Percentiles rank a stretch among this genome's conserved stretches.
Conservation (phyloP, 2,113 vertebrate genomes). For the Gobiocypris rarus region DNA sequence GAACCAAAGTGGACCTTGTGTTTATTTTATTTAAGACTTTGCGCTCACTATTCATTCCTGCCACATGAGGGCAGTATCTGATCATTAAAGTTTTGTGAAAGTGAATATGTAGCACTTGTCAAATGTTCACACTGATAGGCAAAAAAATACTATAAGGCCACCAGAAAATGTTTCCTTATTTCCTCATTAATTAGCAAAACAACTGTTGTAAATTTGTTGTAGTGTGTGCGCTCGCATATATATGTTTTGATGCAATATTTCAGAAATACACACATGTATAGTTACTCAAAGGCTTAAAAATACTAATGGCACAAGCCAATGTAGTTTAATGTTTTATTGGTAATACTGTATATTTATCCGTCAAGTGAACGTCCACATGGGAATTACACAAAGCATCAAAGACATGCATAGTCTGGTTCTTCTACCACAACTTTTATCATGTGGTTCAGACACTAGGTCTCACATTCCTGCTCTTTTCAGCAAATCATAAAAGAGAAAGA, state of each 20-base stretch:
- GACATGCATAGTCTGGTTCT: conserved; percentile 84
- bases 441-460: conserved; percentile 72
- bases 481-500: conserved; percentile 68
- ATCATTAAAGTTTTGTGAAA: not conserved
- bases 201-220: too few species aligned
- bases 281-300: not conserved
- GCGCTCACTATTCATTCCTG: not conserved
- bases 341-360: conserved; percentile 91
- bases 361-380: conserved; percentile 73
- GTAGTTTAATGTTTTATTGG: conserved; percentile 75
- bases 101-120: not conserved
- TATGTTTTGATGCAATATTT: too few species aligned
- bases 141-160: not conserved
- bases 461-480: conserved; percentile 62
- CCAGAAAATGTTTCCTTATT: not conserved
- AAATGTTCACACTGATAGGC: not conserved
- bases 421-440: conserved; percentile 64
- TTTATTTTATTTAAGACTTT: conserved; percentile 5
- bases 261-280: not conserved
- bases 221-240: too few species aligned
- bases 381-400: conserved; percentile 85
- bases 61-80: conserved; percentile 49
- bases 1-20: conserved; percentile 16
- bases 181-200: too few species aligned
- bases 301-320: conserved; percentile 4